These are phyloP conservation scores for Ptilonorhynchus violaceus DNA, from an alignment of 2,113 vertebrate species.

Conservation along the genomic window DNA sequence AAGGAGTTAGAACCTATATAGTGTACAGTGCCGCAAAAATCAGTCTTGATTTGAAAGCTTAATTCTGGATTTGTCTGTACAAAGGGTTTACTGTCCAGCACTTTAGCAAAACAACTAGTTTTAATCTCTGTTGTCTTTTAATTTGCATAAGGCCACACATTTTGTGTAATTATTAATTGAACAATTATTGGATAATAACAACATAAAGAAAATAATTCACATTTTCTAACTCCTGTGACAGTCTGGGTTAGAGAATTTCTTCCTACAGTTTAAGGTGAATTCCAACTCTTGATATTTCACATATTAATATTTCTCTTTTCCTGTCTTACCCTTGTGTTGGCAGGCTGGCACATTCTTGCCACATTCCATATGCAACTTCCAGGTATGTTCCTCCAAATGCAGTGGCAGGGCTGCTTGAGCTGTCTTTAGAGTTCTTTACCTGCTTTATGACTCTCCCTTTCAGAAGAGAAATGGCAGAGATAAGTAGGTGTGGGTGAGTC, in stretches of 20 bases:
- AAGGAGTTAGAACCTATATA: neutral
- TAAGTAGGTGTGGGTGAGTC: neutral
- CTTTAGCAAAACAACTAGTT: neutral
- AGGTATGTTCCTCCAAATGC: neutral
- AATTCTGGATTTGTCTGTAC: neutral
- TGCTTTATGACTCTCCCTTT: neutral
- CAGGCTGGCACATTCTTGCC: neutral
- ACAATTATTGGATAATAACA: neutral
- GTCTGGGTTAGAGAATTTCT: neutral
- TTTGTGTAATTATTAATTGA: neutral
- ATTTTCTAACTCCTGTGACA: neutral
- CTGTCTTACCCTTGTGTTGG: neutral
- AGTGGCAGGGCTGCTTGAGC: neutral
- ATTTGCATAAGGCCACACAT: neutral
- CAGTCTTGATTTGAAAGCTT: neutral
- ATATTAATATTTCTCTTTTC: neutral
- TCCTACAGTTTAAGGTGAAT: too few species aligned
- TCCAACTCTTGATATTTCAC: neutral
- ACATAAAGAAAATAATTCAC: neutral
- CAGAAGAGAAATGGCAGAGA: neutral
- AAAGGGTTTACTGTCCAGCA: neutral
- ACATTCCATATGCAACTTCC: neutral
- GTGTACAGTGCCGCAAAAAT: neutral
- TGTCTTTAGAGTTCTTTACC: neutral
- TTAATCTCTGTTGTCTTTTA: neutral